Conservation (phyloP, 1,140 invertebrate genomes). For the Drosophila pseudoananassae region DNA sequence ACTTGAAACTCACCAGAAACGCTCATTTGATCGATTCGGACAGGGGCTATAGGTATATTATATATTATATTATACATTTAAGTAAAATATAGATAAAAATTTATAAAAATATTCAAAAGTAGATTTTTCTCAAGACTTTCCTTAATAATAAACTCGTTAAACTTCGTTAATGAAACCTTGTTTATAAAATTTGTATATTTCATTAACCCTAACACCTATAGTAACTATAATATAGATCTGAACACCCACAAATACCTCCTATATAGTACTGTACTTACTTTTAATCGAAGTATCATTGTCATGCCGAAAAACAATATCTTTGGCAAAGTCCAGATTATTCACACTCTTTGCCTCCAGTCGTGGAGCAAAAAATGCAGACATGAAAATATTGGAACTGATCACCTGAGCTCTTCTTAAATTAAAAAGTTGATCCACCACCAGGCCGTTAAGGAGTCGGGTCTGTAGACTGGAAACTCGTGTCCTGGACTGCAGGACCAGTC, state of each 20-base stretch:
- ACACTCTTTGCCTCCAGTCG: slow-evolving; percentile 55
- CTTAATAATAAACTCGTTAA: too few relatives aligned
- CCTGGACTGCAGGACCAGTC: slow-evolving; percentile 55
- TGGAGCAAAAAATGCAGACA: slow-evolving; percentile 62
- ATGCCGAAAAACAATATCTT: slow-evolving; percentile 64
- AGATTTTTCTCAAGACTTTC: neutral
- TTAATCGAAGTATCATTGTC: slow-evolving; percentile 53
- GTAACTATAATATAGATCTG: too few relatives aligned
- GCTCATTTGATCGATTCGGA: slow-evolving; percentile 65
- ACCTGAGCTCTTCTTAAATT: slow-evolving; percentile 63
- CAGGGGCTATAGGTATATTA: slow-evolving; percentile 49
- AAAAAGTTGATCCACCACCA: slow-evolving; percentile 62
- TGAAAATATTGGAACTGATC: slow-evolving; percentile 58
- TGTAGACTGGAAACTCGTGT: slow-evolving; percentile 43
- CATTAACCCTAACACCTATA: too few relatives aligned
- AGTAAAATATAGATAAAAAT: neutral
- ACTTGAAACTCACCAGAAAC: slow-evolving; percentile 58
- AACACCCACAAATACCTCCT: too few relatives aligned
- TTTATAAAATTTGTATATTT: too few relatives aligned
- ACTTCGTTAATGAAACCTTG: too few relatives aligned
- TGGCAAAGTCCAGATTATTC: slow-evolving; percentile 67
- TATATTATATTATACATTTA: neutral
- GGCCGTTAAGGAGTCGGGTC: slow-evolving; percentile 52
- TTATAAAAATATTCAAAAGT: neutral
- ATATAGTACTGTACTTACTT: slow-evolving; percentile 39